phyloP scores from a whole-genome alignment of 1,140 invertebrate genomes.

The Spodoptera frugiperda region DNA sequence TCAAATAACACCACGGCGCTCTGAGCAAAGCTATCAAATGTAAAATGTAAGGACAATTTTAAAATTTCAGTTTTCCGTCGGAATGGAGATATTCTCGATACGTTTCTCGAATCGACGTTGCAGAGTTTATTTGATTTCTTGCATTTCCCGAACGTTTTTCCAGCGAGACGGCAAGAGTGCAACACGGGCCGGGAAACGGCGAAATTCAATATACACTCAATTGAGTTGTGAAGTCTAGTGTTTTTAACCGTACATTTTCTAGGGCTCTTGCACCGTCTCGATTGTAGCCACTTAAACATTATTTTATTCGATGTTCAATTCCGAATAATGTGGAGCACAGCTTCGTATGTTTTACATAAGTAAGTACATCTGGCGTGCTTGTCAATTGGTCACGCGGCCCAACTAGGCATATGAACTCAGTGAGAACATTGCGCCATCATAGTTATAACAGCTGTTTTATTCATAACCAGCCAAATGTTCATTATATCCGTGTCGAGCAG shows the following conservation, averaged over 20 bases:
- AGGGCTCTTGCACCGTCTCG: too few relatives aligned
- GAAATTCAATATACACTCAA: background rate
- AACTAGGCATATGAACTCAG: conserved; percentile 22
- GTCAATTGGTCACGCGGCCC: conserved; percentile 53
- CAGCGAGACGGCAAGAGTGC: background rate
- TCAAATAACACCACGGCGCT: too few relatives aligned
- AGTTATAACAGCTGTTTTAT: conserved; percentile 54
- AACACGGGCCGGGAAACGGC: background rate
- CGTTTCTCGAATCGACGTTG: background rate
- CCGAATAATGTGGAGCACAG: background rate
- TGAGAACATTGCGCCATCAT: conserved; percentile 49
- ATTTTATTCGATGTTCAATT: background rate
- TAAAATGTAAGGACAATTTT: background rate
- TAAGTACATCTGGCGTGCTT: conserved; percentile 44
- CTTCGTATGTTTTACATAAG: conserved; percentile 22
- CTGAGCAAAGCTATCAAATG: too few relatives aligned
- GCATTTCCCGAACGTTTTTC: background rate
- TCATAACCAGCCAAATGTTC: conserved; percentile 43
- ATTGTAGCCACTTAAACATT: too few relatives aligned
- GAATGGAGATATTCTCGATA: conserved; percentile 1
- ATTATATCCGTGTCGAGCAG: conserved; percentile 14
- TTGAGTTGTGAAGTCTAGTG: background rate
- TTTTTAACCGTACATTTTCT: background rate
- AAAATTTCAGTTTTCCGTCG: background rate
- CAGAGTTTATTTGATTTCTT: conserved; percentile 2